Percentiles rank a stretch among this genome's conserved stretches.
Conservation (phyloP, 2,888 invertebrate genomes). For the Atethmia centrago region DNA sequence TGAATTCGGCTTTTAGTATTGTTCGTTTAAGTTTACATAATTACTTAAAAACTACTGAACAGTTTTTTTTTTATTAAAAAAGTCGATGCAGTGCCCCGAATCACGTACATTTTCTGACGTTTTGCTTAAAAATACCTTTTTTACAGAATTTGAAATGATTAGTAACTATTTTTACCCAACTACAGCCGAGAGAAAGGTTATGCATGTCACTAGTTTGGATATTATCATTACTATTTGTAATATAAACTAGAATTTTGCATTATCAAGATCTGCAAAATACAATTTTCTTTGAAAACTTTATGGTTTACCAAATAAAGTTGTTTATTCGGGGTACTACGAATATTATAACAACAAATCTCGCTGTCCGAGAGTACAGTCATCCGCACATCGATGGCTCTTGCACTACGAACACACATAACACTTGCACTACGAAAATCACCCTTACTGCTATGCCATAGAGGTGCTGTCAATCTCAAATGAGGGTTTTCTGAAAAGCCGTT, state of each 20-base stretch:
- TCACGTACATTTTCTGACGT: no score
- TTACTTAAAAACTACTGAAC: constrained; percentile 60
- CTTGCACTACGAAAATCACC: neutral
- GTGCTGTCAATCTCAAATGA: neutral
- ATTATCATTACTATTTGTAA: neutral
- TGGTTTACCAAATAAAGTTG: neutral
- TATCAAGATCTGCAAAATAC: neutral
- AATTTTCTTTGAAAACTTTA: neutral
- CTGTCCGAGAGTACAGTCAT: neutral
- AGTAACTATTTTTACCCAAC: neutral
- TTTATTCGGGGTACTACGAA: neutral
- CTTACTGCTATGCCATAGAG: neutral
- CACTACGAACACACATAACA: neutral
- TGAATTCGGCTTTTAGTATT: constrained; percentile 56
- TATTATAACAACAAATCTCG: constrained; percentile 9
- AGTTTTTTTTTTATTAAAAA: constrained; percentile 34
- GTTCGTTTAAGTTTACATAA: constrained; percentile 46
- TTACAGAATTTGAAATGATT: neutral
- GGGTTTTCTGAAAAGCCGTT: neutral
- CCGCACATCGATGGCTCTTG: neutral
- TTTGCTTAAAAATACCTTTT: neutral
- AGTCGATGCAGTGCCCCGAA: constrained; percentile 4
- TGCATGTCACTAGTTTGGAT: neutral
- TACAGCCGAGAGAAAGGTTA: neutral
- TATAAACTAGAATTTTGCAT: neutral